Evolutionary conservation across 1,140 invertebrate genomes (phyloP), one percentile per base, ranked within the genome.

Genomic region (Cotesia typhae): DNA sequence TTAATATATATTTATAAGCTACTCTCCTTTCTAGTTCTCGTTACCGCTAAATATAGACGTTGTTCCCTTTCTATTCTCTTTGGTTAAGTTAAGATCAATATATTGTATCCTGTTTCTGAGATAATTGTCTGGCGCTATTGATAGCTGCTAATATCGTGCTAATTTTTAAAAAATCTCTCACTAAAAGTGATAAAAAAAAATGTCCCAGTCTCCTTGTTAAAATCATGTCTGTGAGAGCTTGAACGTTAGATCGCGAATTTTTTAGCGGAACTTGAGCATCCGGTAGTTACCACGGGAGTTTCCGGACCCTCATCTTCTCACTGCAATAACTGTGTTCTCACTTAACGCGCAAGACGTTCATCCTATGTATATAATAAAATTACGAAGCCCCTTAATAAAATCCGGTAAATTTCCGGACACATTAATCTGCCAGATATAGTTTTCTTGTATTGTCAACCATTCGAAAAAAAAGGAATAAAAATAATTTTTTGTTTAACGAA

Each of bases 281-380:
- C 63, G 10, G 63, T 41, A n/a, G 7, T 7, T 41, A 41, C 63
- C 38, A 65, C 63, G 63, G 63, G 63, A 65, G 63, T 65, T 65
- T 65, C 63, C 63, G 63, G 63, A 65, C 63, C 36, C 38, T 65
- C 63, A 65, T 65, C 63, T 65, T 65, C 63, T 38, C 63, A 65
- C 59, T 61, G 59, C 59, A 61, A 61, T 61, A 14, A 61, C 14
- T 61, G 59, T 17, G 28, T 61, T 61, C 35, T 61, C 59, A 61
- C 59, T 61, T 20, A 61, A 28, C 28, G 41, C 41, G 5, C 5
- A 47, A 61, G 59, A 61, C 59, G 59, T 28, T 28, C 20, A 57
- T 57, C 5, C 5, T 14, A 5, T 5, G 3, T n/a, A 20, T 12
- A n/a, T 57, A 57, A 57, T 57, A n/a, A 57, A 57, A 57, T 57